Conservation (phyloP, 2,797 vertebrate species). For the Aphelocoma californica region DNA sequence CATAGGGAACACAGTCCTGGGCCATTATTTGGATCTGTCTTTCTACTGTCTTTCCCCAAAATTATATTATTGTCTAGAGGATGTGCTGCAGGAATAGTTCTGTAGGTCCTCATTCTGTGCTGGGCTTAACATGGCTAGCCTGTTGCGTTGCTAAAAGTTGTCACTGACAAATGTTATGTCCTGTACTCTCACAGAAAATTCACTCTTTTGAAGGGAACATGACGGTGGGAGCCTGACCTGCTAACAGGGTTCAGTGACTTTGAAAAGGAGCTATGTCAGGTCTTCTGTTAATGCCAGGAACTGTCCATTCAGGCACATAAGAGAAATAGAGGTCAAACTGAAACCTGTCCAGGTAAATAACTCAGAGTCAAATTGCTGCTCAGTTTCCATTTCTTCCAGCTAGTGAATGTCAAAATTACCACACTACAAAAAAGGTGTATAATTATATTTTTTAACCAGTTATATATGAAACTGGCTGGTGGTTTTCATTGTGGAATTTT, state of each 20-base stretch:
- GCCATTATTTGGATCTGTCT: not conserved
- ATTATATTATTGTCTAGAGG: not conserved
- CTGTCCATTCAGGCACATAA: not conserved
- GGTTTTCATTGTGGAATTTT: constrained; percentile 31
- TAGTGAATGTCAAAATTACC: constrained; percentile 25
- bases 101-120: not conserved
- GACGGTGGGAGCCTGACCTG: not conserved
- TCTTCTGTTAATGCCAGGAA: not conserved
- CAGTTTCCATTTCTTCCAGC: not conserved
- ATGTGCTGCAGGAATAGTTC: not conserved
- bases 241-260: not conserved
- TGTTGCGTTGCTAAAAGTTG: not conserved
- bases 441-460: constrained; percentile 19
- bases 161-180: not conserved
- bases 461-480: not conserved
- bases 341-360: not conserved
- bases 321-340: not conserved
- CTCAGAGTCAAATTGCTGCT: constrained; percentile 40
- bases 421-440: constrained; percentile 25
- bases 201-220: not conserved
- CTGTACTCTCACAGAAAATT: not conserved
- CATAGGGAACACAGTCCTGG: not conserved
- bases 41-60: not conserved
- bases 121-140: not conserved
- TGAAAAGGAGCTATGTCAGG: not conserved